Evolutionary conservation across 2,797 vertebrate species (phyloP).

Genomic region (Etheostoma nigrum): DNA sequence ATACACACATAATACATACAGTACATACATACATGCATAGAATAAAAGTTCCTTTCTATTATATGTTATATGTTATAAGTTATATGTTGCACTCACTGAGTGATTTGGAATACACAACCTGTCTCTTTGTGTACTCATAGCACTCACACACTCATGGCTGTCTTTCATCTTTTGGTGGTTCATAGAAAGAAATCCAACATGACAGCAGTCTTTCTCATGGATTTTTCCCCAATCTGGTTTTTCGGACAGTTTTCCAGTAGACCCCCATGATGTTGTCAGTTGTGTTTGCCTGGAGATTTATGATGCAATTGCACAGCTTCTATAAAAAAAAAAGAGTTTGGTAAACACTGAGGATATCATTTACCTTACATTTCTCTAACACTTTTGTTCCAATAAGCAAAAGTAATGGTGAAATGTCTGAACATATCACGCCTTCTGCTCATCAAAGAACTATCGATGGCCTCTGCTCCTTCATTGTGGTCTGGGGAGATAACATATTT

Average conservation of each 20-base stretch:
- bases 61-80: too few species aligned
- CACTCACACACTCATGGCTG: not conserved
- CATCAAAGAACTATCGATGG: constrained; percentile 47
- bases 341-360: constrained; percentile 33
- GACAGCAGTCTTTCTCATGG: constrained; percentile 37
- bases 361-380: constrained; percentile 25
- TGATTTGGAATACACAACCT: not conserved
- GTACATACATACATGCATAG: not conserved
- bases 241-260: constrained; percentile 44
- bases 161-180: constrained; percentile 21
- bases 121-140: not conserved
- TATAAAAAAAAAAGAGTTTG: constrained; percentile 11
- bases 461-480: constrained; percentile 15
- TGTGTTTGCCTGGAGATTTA: constrained; percentile 48
- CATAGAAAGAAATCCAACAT: constrained; percentile 34
- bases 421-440: constrained; percentile 11
- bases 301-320: constrained; percentile 42
- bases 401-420: constrained; percentile 29
- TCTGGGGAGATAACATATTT: constrained; percentile 45
- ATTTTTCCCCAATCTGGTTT: constrained; percentile 37
- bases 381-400: constrained; percentile 21
- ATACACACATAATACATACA: too few species aligned
- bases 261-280: constrained; percentile 43
- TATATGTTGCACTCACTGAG: not conserved
- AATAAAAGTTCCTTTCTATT: not conserved